These are phyloP conservation scores for Thalassoma bifasciatum DNA, from an alignment of 2,113 vertebrate species.

Conservation along the genomic window DNA sequence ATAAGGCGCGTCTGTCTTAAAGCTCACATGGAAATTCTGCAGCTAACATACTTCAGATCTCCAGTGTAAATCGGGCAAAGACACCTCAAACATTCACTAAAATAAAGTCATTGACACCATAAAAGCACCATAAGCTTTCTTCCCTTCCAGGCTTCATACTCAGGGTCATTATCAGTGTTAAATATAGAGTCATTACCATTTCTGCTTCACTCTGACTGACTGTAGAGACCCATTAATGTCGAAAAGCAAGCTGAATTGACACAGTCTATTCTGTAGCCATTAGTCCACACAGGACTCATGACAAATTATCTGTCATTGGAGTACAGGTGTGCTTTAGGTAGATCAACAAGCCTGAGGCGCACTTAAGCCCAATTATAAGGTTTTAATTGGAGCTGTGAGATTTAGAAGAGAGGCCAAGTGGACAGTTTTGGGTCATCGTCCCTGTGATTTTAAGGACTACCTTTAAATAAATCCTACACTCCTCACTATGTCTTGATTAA, in stretches of 20 bases:
- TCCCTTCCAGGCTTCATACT: too few species aligned
- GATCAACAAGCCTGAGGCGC: slow-evolving; percentile 23
- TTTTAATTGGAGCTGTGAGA: slow-evolving; percentile 61
- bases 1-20: too few species aligned
- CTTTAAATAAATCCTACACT: slow-evolving; percentile 44
- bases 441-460: slow-evolving; percentile 24
- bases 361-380: slow-evolving; percentile 48
- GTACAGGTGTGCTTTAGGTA: slow-evolving; percentile 3
- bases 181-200: background rate
- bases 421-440: slow-evolving; percentile 54
- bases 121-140: too few species aligned
- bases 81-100: too few species aligned
- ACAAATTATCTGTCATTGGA: slow-evolving; percentile 22
- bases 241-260: background rate
- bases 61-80: too few species aligned
- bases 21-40: too few species aligned
- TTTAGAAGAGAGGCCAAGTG: slow-evolving; percentile 31
- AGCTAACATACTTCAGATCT: too few species aligned
- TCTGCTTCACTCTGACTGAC: background rate
- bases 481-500: background rate
- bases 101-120: too few species aligned
- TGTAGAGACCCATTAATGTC: background rate
- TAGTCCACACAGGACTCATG: slow-evolving; percentile 4
- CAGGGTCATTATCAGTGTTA: background rate
- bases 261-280: background rate